Base-by-base conservation (phyloP, 2,888 invertebrate species). In the Aphidius colemani region DNA sequence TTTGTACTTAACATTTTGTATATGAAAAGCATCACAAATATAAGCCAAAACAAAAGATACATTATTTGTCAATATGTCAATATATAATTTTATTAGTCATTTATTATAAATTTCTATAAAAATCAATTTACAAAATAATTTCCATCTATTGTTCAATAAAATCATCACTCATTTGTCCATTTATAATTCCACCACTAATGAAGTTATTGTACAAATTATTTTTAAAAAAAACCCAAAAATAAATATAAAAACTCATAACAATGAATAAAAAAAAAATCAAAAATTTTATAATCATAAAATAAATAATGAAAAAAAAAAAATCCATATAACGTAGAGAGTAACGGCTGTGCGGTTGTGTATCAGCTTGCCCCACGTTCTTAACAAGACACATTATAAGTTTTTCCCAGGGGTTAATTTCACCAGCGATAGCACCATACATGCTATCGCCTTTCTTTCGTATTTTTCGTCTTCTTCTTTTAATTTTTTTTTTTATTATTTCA, bases 351-450 rank as follows among this genome's bases (percentile, higher is more conserved):
- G 56, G 59, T 46, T 62, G 62, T 66, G 63, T 63, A 65, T 66
- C 69, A 67, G 67, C 63, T 66, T 61, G 66, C 53, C 65, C 65
- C 66, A 68, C 67, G 41, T 66, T 66, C 70, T 73, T 72, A 72
- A 72, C 72, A 76, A 76, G 76, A 77, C 75, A 71, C 78, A 79
- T 80, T 80, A 78, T 78, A 80, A 79, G 78, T 79, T 80, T 80
- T 80, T 80, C 77, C 67, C 72, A 67, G 75, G 76, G 78, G 80
- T 78, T 80, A 79, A 80, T 79, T 80, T 76, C 74, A 72, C 72
- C 74, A 72, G 74, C 72, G 71, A 73, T 75, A 74, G 74, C 61
- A 50, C 53, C 53, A 7, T 51, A 51, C 50, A 43, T 61, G 18
- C 45, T 11, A 11, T 46, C 41, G n/a, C 41, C 39, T 51, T 49